Percentiles rank a stretch among this genome's conserved stretches.
phyloP scores from a whole-genome alignment of 2,113 vertebrate genomes.

The Amazona guildingii region DNA sequence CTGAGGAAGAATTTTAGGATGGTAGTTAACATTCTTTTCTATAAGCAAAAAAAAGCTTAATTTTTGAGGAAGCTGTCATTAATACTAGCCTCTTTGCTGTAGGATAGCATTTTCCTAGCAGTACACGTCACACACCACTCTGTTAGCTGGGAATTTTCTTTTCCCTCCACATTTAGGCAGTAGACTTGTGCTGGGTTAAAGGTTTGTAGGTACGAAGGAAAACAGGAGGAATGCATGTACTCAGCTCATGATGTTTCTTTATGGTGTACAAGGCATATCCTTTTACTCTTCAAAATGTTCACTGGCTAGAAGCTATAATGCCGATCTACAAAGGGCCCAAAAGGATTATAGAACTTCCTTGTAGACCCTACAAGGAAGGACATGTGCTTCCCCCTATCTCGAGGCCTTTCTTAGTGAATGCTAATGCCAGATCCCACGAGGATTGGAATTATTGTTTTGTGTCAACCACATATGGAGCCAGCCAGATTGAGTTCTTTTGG shows the following conservation, averaged over 20 bases:
- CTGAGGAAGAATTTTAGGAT: background rate
- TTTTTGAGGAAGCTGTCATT: background rate
- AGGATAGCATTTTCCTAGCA: background rate
- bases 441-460: background rate
- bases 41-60: background rate
- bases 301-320: background rate
- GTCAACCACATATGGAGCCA: background rate
- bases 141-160: background rate
- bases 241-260: background rate
- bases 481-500: background rate
- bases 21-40: background rate
- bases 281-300: background rate
- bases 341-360: background rate
- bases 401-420: background rate
- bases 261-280: background rate
- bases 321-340: background rate
- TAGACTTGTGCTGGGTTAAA: background rate
- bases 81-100: background rate
- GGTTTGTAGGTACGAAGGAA: background rate
- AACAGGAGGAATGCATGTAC: background rate
- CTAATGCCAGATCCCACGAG: background rate
- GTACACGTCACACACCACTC: background rate
- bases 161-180: background rate
- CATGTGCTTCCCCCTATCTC: rapidly evolving
- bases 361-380: background rate